Evolutionary conservation across 2,888 invertebrate species (phyloP), one percentile per base, ranked within the genome.

Genomic region (Sycophila texana): DNA sequence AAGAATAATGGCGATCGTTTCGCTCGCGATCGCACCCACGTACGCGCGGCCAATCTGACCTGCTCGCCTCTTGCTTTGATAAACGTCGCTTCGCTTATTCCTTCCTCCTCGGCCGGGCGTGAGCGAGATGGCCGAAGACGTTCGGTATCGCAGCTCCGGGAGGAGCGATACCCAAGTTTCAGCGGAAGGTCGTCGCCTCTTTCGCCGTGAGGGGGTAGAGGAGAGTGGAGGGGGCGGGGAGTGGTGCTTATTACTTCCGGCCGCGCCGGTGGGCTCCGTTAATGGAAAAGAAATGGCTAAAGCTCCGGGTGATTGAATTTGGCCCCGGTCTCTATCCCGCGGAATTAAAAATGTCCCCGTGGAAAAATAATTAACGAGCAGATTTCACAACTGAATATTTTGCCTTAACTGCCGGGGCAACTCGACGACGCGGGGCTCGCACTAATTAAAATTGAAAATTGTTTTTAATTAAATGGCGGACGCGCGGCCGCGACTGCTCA

Each of bases 381-480:
- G 74, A 68, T 77, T 80, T 77, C 39, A 47, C 51, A 20, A 65
- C 63, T 71, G 76, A 76, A 77, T 77, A 77, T 66, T 78, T 74
- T 61, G 22, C 61, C 18, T 51, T 39, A 10, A 39, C 39, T 10
- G 18, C 16, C 10, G 2, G 22, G 20, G 7, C 13, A 22, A 49
- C 30, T 58, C 60, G 53, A 26, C 22, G 12, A 4, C 58, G 10
- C 57, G 26, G 58, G 4, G 20, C 51, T 68, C 57, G 77, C 47
- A 74, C 77, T 80, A 80, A 80, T 81, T 75, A 61, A 74, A 81
- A 81, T 78, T 72, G 70, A 58, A 80, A 80, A 80, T 77, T 78
- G 61, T 75, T 78, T 77, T 77, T 72, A 77, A 81, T 81, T 78
- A 75, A 81, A 72, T 66, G 51, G 61, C 75, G 18, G 39, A 12